phyloP scores from a whole-genome alignment of 2,113 vertebrate species.

The Tylochromis polylepis region DNA sequence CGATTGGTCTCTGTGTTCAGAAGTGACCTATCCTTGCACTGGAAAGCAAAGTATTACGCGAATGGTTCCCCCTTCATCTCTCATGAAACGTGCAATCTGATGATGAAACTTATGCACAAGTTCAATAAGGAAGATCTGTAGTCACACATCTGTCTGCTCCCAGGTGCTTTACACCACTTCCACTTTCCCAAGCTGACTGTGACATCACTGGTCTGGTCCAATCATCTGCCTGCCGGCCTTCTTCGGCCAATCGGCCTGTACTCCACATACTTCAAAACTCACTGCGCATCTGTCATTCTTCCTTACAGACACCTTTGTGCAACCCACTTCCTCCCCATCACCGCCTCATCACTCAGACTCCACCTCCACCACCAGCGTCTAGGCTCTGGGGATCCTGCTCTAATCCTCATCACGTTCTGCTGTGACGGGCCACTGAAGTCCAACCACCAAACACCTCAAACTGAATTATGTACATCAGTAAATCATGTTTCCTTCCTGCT shows the following conservation, averaged over 20 bases:
- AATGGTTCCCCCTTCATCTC: not conserved
- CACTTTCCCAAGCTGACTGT: too few relatives aligned
- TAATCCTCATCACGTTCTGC: not conserved
- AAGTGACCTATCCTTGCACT: not conserved
- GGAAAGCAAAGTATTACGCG: not conserved
- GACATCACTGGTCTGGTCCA: too few relatives aligned
- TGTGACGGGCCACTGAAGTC: not conserved
- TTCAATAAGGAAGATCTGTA: not conserved
- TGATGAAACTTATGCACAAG: not conserved
- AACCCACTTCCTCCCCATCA: not conserved
- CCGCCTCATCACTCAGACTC: not conserved
- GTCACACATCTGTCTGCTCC: not conserved
- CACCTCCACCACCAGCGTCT: not conserved
- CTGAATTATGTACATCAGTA: rapidly evolving
- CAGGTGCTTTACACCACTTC: too few relatives aligned
- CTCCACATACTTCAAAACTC: not conserved
- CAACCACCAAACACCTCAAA: not conserved
- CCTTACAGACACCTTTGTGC: not conserved
- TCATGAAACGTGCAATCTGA: not conserved
- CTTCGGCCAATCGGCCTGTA: not conserved
- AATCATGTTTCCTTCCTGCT: not conserved
- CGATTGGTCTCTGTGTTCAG: not conserved
- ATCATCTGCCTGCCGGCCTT: too few relatives aligned
- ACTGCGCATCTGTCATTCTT: not conserved
- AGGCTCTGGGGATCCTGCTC: not conserved